These are phyloP conservation scores for Stramonita haemastoma DNA, from an alignment of 2,888 invertebrate genomes.

Conservation along the genomic window DNA sequence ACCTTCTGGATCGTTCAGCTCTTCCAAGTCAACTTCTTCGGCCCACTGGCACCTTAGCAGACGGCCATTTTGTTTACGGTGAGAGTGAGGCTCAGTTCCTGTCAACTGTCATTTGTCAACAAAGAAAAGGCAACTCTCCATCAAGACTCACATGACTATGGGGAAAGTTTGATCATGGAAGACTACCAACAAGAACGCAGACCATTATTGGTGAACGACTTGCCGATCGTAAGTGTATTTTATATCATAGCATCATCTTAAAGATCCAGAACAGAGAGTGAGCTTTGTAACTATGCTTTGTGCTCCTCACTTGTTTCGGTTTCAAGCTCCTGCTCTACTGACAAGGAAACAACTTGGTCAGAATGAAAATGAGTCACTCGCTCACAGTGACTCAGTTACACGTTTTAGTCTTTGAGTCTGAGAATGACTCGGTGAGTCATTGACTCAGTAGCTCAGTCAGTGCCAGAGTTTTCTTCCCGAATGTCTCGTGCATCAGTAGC, in stretches of 20 bases:
- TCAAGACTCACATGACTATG: constrained; percentile 28
- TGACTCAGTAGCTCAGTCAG: too few species aligned
- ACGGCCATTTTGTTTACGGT: constrained; percentile 63
- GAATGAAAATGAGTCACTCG: too few species aligned
- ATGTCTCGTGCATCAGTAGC: too few species aligned
- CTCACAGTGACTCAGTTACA: too few species aligned
- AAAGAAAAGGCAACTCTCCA: constrained; percentile 22
- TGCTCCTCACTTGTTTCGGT: too few species aligned
- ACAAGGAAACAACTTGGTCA: too few species aligned
- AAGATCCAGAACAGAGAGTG: too few species aligned
- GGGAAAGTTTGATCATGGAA: not conserved
- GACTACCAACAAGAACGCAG: not conserved
- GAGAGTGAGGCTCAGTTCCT: constrained; percentile 61
- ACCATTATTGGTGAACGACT: not conserved
- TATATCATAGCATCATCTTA: not conserved
- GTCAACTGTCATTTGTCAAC: constrained; percentile 23
- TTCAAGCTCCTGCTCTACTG: too few species aligned
- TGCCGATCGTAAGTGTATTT: constrained; percentile 12
- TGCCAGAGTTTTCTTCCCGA: too few species aligned
- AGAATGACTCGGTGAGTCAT: too few species aligned
- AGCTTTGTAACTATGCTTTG: too few species aligned
- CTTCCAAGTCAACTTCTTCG: not conserved
- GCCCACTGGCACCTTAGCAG: not conserved
- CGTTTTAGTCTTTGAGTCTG: too few species aligned
- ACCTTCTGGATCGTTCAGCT: not conserved